Evolutionary conservation across 2,113 vertebrate genomes (phyloP).

Genomic region (Egretta garzetta): DNA sequence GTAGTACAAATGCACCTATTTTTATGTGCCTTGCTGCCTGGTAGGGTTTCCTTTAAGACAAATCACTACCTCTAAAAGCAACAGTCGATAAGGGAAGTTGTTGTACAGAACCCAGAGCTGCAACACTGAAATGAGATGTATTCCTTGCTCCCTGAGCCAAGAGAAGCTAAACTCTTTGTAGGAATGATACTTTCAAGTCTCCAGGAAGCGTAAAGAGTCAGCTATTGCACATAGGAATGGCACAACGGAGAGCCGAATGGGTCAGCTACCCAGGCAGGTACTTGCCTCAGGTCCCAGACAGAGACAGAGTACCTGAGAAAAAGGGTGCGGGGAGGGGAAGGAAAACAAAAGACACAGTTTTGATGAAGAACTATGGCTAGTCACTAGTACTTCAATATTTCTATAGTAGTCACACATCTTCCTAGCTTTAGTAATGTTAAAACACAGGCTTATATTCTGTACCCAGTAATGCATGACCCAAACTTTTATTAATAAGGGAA

Average conservation of each 20-base stretch:
- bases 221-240: background rate
- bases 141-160: slow-evolving; percentile 28
- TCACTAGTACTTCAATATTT: background rate
- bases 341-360: background rate
- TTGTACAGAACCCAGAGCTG: background rate
- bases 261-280: slow-evolving; percentile 21
- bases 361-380: slow-evolving; percentile 19
- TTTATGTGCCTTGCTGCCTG: background rate
- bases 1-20: background rate
- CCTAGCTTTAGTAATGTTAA: background rate
- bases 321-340: background rate
- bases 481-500: background rate
- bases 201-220: slow-evolving; percentile 25
- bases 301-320: background rate
- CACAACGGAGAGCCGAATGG: background rate
- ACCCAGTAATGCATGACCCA: background rate
- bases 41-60: slow-evolving; percentile 11
- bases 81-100: background rate
- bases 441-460: background rate
- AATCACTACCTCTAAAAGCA: background rate
- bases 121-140: background rate
- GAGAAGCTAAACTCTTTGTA: slow-evolving; percentile 4
- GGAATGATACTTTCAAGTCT: slow-evolving; percentile 2
- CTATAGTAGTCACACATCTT: background rate
- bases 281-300: slow-evolving; percentile 34